A percentile compares a stretch with the other conserved stretches of the same genome.
Evolutionary conservation across 2,113 vertebrate genomes (phyloP).

Genomic region (Dipodomys stephensi): DNA sequence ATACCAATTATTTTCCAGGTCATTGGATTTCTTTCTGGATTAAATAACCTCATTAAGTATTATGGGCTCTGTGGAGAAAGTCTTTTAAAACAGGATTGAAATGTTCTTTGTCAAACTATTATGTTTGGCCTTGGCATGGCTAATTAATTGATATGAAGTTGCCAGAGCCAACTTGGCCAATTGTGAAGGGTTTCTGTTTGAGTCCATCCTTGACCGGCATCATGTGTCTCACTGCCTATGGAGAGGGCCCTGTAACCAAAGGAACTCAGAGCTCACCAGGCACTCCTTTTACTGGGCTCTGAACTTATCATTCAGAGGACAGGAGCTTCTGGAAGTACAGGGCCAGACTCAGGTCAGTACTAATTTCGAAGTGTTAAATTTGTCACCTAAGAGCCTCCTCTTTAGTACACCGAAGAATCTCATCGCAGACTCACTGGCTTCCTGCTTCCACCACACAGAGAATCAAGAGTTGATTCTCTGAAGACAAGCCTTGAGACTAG

Average conservation of each 20-base stretch:
- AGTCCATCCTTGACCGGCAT: neutral
- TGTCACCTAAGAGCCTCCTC: neutral
- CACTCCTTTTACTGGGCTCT: neutral
- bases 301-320: neutral
- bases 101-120: conserved; percentile 22
- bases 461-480: neutral
- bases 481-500: neutral
- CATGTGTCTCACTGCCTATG: neutral
- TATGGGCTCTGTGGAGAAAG: conserved; percentile 55
- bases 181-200: neutral
- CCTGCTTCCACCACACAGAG: neutral
- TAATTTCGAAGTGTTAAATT: neutral
- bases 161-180: neutral
- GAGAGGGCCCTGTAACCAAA: neutral
- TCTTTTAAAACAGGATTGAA: conserved; percentile 66
- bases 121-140: neutral
- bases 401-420: neutral
- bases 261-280: rapidly evolving
- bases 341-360: neutral
- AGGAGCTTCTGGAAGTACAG: neutral
- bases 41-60: conserved; percentile 72
- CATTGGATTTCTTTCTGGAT: conserved; percentile 71
- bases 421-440: neutral
- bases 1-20: conserved; percentile 57
- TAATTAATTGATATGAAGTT: conserved; percentile 51